Evolutionary conservation across 2,797 vertebrate species (phyloP), one percentile per base, ranked within the genome.

Genomic region (Phrynocephalus vlangalii): DNA sequence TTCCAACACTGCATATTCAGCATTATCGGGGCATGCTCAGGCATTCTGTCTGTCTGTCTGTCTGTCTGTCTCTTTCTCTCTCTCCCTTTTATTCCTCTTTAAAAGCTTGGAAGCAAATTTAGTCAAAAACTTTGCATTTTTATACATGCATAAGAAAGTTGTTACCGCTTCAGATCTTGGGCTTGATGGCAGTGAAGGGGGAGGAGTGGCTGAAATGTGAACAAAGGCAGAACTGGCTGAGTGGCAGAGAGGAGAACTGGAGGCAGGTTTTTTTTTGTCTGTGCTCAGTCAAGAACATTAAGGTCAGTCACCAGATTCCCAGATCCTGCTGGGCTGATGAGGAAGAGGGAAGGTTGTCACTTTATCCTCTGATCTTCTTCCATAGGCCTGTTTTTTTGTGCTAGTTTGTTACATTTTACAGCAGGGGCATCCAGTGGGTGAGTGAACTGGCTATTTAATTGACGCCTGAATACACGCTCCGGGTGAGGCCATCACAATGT

Each of bases 201-300:
- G 38, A 67, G 73, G 77, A 85, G 30, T 33, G 52, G 24, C 63
- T 80, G 48, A 75, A 76, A 85, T 67, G 68, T 26, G 75, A 50
- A 73, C 52, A 88, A 67, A 75, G 28, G 38, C 56, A 66, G 20
- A 67, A 86, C 60, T 63, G 60, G 13, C 60, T 63, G 28, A 20
- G 84, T 78, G 48, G 26, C 18, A 70, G 28, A 83, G 80, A 88
- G 48, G 70, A 79, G 63, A 81, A 80, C 75, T 67, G 60, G 60
- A 85, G 63, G 67, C 48, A 24, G 66, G 3, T 24, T 76, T 76
- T 85, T 88, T 83, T 85, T 88, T 83, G 72, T 88, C 79, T 88
- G 70, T 83, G 63, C 72, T 88, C 66, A 20, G 48, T 85, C 44
- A 81, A 75, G 56, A 85, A 84, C 18, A 67, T 85, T 85, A 81